A percentile compares a stretch with the other conserved stretches of the same genome.
Evolutionary conservation across 2,113 vertebrate species (phyloP).

Genomic region (Calidris pygmaea): DNA sequence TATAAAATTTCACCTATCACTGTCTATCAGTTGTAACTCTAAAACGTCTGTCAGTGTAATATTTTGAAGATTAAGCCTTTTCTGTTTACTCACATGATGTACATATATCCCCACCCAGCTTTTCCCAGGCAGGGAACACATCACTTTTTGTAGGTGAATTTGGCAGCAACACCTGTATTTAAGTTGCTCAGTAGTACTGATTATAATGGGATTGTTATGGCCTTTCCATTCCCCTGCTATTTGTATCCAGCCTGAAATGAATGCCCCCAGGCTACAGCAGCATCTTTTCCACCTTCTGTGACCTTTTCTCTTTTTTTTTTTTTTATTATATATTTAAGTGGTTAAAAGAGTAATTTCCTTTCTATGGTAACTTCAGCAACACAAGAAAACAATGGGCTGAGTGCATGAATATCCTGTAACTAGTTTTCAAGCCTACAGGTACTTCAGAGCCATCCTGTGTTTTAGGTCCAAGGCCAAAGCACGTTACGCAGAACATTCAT

Average conservation of each 20-base stretch:
- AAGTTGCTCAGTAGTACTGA: neutral
- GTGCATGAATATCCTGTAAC: neutral
- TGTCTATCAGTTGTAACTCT: neutral
- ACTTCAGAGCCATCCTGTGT: neutral
- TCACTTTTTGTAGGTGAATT: neutral
- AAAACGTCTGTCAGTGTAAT: neutral
- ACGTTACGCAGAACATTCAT: neutral
- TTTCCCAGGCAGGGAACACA: neutral
- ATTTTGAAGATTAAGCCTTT: neutral
- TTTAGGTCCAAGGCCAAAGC: neutral
- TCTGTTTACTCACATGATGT: neutral
- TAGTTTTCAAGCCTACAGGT: neutral
- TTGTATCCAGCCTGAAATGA: neutral
- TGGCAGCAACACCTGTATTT: neutral
- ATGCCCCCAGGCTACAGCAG: neutral
- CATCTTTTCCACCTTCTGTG: neutral
- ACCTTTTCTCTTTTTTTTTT: neutral
- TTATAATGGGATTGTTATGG: neutral
- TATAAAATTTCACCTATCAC: conserved; percentile 26
- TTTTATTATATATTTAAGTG: neutral
- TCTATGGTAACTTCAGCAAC: neutral
- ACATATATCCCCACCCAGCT: neutral
- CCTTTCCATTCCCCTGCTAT: neutral
- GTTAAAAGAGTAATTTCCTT: neutral
- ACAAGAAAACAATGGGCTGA: neutral